Base-by-base conservation (phyloP, 2,888 invertebrate species). In the Trilocha varians region DNA sequence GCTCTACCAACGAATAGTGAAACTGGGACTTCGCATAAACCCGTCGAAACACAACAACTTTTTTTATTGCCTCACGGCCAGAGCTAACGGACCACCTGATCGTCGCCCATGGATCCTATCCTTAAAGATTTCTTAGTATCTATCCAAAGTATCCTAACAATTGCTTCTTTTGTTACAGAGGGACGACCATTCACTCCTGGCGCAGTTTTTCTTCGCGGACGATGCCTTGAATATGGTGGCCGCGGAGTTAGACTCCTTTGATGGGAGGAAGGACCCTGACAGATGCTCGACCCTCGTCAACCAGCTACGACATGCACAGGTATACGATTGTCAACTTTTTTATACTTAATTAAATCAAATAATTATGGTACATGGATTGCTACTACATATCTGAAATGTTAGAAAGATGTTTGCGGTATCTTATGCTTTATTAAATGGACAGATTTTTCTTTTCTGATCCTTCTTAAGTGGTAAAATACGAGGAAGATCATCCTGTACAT, bases 251-350 rank as follows among this genome's bases (percentile, higher is more conserved):
- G 99, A 99, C 85, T 98, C 98, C 60, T 99, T 99, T 82, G 99
- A 99, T 83, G 99, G 99, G n/a, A 89, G 98, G 37, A 97, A 98
- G 64, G 99, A 99, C 72, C 99, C 98, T 0, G 98, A 98, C 72
- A 83, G 99, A 72, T 99, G 99, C 76, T 96, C 98, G 42, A 91
- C 93, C 15, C 88, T 99, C 62, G 99, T 99, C 59, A 97, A 96
- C 75, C 95, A 97, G 72, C 87, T 99, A 56, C 89, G 99, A 42
- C 96, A 95, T 70, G 96, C 96, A 53, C 98, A 97, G 88, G 93
- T 90, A 57, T 46, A 66, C 59, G 38, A 13, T 35, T 9, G 9
- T 39, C 32, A 15, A n/a, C n/a, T n/a, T n/a, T n/a, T n/a, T n/a
- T n/a, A n/a, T n/a, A n/a, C n/a, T n/a, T n/a, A n/a, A n/a, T n/a